phyloP scores from a whole-genome alignment of 2,797 vertebrate species.

The Ptychadena robeensis region DNA sequence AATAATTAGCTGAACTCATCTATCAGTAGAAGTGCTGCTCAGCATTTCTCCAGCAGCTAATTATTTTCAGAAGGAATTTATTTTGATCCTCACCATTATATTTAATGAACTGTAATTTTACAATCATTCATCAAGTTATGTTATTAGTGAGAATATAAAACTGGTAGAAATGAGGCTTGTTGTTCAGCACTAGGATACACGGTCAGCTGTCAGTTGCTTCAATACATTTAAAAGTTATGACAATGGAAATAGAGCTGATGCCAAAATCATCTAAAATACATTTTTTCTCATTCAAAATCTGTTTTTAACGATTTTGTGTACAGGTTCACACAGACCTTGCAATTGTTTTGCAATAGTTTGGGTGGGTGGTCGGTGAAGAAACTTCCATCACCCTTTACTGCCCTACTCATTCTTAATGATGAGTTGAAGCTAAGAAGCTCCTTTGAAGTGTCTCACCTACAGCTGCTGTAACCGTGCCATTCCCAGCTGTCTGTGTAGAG shows the following conservation, averaged over 20 bases:
- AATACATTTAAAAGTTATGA: background rate
- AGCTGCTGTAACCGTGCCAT: no score
- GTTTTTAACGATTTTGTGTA: background rate
- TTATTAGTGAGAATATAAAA: conserved; percentile 27
- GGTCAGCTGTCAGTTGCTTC: conserved; percentile 22
- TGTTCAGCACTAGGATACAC: conserved; percentile 18
- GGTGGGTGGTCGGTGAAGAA: no score
- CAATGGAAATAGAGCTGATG: background rate
- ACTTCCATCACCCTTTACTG: no score
- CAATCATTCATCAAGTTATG: conserved; percentile 35
- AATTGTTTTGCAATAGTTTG: no score
- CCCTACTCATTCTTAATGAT: no score
- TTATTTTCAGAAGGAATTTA: conserved; percentile 48
- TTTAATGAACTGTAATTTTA: conserved; percentile 48
- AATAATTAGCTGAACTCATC: conserved; percentile 42
- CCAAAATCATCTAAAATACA: background rate
- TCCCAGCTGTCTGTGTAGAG: no score
- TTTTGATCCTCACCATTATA: conserved; percentile 35
- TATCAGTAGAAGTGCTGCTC: conserved; percentile 29
- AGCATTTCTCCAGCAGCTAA: conserved; percentile 46
- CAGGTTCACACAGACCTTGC: background rate
- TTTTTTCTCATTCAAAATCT: background rate
- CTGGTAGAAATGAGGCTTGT: background rate
- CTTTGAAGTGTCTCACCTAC: no score
- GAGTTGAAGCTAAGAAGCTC: no score